phyloP scores from a whole-genome alignment of 1,140 invertebrate species.

The Drosophila kikkawai region DNA sequence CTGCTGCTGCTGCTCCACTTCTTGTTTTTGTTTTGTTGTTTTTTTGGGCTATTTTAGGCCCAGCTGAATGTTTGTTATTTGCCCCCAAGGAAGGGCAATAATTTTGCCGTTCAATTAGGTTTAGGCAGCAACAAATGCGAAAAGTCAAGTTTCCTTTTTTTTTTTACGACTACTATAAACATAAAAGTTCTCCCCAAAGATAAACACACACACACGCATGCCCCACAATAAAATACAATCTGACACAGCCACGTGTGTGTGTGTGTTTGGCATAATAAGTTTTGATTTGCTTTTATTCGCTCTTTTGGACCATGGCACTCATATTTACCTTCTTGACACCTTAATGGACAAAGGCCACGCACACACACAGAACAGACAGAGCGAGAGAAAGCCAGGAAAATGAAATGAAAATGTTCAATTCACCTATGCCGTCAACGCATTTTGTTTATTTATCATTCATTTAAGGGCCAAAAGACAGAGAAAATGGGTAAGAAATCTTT shows the following conservation, averaged over 20 bases:
- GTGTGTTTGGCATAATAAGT: conserved; percentile 77
- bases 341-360: conserved; percentile 69
- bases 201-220: conserved; percentile 21
- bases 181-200: conserved; percentile 72
- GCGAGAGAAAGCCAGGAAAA: conserved; percentile 2
- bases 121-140: conserved; percentile 70
- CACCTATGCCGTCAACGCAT: conserved; percentile 42
- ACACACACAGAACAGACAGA: neutral
- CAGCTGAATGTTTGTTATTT: conserved; percentile 51
- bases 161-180: conserved; percentile 74
- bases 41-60: conserved; percentile 32
- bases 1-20: neutral
- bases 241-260: conserved; percentile 14
- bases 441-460: conserved; percentile 60
- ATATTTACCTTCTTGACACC: conserved; percentile 75
- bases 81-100: conserved; percentile 63
- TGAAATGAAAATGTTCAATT: conserved; percentile 52
- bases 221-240: conserved; percentile 50
- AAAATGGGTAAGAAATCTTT: neutral
- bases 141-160: conserved; percentile 62
- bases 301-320: conserved; percentile 21
- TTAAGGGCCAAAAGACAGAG: conserved; percentile 1
- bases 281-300: conserved; percentile 81
- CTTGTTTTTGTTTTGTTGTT: neutral
- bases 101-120: conserved; percentile 81